These are phyloP conservation scores for Zaprionus obscuricornis DNA, from an alignment of 2,888 invertebrate genomes.

Conservation along the genomic window DNA sequence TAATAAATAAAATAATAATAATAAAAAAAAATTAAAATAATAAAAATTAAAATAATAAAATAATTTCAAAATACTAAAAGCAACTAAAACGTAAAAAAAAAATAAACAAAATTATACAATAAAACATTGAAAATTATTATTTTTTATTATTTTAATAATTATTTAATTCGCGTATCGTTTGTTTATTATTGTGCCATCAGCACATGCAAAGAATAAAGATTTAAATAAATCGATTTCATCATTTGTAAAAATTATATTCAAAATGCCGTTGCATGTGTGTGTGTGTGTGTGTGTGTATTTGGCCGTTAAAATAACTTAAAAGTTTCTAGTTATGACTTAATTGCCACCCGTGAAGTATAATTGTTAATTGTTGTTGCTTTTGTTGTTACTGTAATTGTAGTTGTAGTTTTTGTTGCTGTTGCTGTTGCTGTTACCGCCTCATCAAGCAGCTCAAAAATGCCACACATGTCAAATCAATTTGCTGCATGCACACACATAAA, in stretches of 20 bases:
- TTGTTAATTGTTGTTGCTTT: slow-evolving; percentile 47
- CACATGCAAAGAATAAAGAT: no score
- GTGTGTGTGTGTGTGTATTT: slow-evolving; percentile 1
- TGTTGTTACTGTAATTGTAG: slow-evolving; percentile 17
- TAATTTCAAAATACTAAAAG: no score
- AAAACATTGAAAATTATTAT: no score
- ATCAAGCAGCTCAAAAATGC: slow-evolving; percentile 60
- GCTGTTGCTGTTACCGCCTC: slow-evolving; percentile 50
- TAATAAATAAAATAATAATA: no score
- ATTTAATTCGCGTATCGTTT: no score
- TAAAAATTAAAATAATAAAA: no score
- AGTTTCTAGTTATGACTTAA: slow-evolving; percentile 54
- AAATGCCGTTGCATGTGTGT: background rate
- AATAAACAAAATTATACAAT: no score
- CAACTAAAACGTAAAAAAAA: no score
- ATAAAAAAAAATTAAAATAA: no score
- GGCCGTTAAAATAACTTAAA: slow-evolving; percentile 38
- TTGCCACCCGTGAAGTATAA: slow-evolving; percentile 41
- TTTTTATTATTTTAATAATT: no score
- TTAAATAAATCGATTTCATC: no score
- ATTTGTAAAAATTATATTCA: background rate
- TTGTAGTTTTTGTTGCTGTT: slow-evolving; percentile 33
- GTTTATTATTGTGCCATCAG: no score
- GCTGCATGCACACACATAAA: slow-evolving; percentile 50
- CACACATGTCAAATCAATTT: slow-evolving; percentile 77